Evolutionary conservation across 2,797 vertebrate species (phyloP), one percentile per base, ranked within the genome.

Genomic region (Lepidocolaptes lacrymiger): DNA sequence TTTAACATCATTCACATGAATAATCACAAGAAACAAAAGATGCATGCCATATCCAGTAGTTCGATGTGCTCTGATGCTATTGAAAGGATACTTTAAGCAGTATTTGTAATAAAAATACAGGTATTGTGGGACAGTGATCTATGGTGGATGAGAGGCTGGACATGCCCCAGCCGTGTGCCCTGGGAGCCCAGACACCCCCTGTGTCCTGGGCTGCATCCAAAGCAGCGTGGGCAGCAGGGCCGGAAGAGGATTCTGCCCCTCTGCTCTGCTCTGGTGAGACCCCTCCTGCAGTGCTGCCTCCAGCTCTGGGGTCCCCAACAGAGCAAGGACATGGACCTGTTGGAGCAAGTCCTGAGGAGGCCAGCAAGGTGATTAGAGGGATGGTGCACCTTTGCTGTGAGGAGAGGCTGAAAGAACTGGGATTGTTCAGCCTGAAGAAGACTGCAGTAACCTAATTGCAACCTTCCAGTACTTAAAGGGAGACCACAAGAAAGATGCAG

Each of bases 131-230:
- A 22, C 1, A 5, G 9, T 27, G 64, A 55, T 76, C 49, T 54
- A 51, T 27, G 37, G 12, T 46, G 26, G 17, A 0, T 34, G 44
- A 64, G 21, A 6, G 7, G 7, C 8, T 77, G 51, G 18, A 26
- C 24, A 9, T 56, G 27, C 0, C 32, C 14, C 0, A 0, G 5
- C 30, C 0, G 2, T 43, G 12, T 24, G 39, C 26, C 0, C 48
- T 71, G 49, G 49, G 23, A 69, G 14, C n/a, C 37, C 49, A 83
- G 43, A 62, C 44, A 3, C 5, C 27, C 5, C 26, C 15, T 3
- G 0, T 63, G 56, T 56, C 11, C 56, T 82, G 56, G 63, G 49
- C 56, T 69, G 55, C 41, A 43, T 0, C 56, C 87, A 56, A 1
- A 69, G 32, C 36, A 58, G 55, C 1, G 5, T 69, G 78, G 43